Conservation (phyloP, 2,113 vertebrate genomes). For the Tylochromis polylepis region DNA sequence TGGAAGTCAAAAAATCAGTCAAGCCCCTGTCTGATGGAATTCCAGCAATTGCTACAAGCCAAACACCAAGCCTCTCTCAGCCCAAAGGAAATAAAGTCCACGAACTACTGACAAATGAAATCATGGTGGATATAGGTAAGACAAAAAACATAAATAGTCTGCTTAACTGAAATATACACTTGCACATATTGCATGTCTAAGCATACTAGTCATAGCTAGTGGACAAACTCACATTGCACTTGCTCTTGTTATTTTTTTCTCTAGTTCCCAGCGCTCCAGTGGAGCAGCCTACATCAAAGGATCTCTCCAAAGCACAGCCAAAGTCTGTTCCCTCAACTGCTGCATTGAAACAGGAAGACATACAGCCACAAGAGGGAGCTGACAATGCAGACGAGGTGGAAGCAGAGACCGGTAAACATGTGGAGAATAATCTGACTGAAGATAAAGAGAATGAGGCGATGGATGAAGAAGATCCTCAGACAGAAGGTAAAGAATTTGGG, state of each 20-base stretch:
- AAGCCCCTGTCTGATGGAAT: background rate
- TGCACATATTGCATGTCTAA: background rate
- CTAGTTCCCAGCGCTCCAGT: background rate
- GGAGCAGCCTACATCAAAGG: background rate
- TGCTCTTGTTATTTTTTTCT: background rate
- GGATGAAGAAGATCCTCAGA: slow-evolving; percentile 33
- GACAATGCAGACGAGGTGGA: background rate
- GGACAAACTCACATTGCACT: background rate
- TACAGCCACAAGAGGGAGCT: slow-evolving; percentile 7
- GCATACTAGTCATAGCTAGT: background rate
- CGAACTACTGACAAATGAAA: slow-evolving; percentile 51
- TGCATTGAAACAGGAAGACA: background rate
- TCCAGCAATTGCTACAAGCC: background rate
- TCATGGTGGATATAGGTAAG: slow-evolving; percentile 45
- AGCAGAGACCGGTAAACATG: background rate
- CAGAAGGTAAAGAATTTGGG: slow-evolving; percentile 16
- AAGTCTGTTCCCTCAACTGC: background rate
- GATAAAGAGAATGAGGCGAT: slow-evolving; percentile 33
- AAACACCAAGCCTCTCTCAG: background rate
- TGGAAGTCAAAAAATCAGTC: background rate
- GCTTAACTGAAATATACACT: background rate
- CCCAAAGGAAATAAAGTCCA: slow-evolving; percentile 6
- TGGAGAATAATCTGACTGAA: slow-evolving; percentile 26
- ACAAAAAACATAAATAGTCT: background rate
- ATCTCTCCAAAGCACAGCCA: background rate